Percentiles rank a stretch among this genome's conserved stretches.
Evolutionary conservation across 2,888 invertebrate genomes (phyloP).

Genomic region (Apeira syringaria): DNA sequence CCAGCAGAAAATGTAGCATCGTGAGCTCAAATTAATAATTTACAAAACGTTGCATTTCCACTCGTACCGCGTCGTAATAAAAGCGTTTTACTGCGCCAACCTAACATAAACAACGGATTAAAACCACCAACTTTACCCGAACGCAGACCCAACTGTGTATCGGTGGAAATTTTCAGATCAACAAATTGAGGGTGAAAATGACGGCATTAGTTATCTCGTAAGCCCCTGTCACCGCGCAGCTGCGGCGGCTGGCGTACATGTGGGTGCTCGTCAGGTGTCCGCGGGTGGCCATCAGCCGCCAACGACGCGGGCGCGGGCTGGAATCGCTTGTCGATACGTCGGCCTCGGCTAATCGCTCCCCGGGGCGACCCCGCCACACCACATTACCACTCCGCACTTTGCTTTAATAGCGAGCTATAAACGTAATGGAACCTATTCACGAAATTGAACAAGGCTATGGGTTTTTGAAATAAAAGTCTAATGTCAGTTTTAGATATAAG

Average conservation of each 20-base stretch:
- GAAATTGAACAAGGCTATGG: slow-evolving; percentile 23
- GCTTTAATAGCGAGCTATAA: slow-evolving; percentile 32
- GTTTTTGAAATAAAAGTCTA: slow-evolving; percentile 9
- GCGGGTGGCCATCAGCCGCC: slow-evolving; percentile 30
- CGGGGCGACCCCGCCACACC: slow-evolving; percentile 25
- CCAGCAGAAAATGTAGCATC: slow-evolving; percentile 3
- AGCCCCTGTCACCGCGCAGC: slow-evolving; percentile 43
- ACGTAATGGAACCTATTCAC: slow-evolving; percentile 36
- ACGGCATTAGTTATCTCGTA: slow-evolving; percentile 47
- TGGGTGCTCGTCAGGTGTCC: slow-evolving; percentile 38
- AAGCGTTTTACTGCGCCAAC: slow-evolving; percentile 24
- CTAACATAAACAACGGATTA: slow-evolving; percentile 30
- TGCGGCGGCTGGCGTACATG: slow-evolving; percentile 29
- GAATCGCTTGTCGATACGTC: slow-evolving; percentile 31
- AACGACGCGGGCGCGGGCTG: slow-evolving; percentile 2
- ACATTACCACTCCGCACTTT: slow-evolving; percentile 26
- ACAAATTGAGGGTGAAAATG: slow-evolving; percentile 51
- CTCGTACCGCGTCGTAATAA: slow-evolving; percentile 31
- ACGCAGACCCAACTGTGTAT: slow-evolving; percentile 10
- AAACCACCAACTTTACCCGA: slow-evolving; percentile 21
- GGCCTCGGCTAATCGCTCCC: slow-evolving; percentile 35
- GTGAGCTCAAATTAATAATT: slow-evolving; percentile 8
- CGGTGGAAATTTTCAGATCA: slow-evolving; percentile 37
- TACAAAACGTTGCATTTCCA: slow-evolving; percentile 28
- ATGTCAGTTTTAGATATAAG: too few species aligned